Base-by-base conservation (phyloP, 2,888 invertebrate species). In the Trilocha varians region DNA sequence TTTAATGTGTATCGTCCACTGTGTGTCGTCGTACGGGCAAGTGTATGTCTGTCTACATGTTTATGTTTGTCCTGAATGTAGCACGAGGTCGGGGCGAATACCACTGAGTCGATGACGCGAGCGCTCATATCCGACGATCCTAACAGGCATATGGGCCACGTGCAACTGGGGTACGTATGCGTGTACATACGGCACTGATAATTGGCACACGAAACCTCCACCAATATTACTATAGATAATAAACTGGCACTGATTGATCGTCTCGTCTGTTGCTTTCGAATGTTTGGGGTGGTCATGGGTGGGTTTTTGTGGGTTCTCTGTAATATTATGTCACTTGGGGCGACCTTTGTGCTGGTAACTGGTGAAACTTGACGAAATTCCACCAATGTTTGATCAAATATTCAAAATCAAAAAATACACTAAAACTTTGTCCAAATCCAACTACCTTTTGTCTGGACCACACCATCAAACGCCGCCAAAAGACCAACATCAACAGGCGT, bases 61-160 rank as follows among this genome's bases (percentile, higher is more conserved):
- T 71, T 78, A 68, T 87, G 88, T 88, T 88, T 89, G 88, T 89
- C 88, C 90, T 90, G 56, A 65, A 63, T 66, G 86, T 91, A 94
- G 93, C 93, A 93, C 91, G 94, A 93, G 90, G 93, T 93, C 89
- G 95, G 94, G 87, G 91, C 93, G 85, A 93, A 91, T 90, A 92
- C 94, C 88, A 95, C 94, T 87, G 96, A 96, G 88, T 95, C 95
- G 88, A 95, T 96, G 95, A 95, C 96, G 87, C 92, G 95, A 85
- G 95, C 95, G 87, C 92, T 96, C 88, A 96, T 96, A 87, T 93
- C 93, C 87, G 96, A 96, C 88, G 95, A 96, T 90, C 92, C 93
- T 87, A 92, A 93, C 88, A 91, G 92, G 88, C 91, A 93, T 87
- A 90, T 93, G 87, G 95, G 95, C 87, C 95, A 95, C 87, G 95